Percentiles rank a stretch among this genome's conserved stretches.
phyloP scores from a whole-genome alignment of 2,113 vertebrate species.

The Paralichthys olivaceus region DNA sequence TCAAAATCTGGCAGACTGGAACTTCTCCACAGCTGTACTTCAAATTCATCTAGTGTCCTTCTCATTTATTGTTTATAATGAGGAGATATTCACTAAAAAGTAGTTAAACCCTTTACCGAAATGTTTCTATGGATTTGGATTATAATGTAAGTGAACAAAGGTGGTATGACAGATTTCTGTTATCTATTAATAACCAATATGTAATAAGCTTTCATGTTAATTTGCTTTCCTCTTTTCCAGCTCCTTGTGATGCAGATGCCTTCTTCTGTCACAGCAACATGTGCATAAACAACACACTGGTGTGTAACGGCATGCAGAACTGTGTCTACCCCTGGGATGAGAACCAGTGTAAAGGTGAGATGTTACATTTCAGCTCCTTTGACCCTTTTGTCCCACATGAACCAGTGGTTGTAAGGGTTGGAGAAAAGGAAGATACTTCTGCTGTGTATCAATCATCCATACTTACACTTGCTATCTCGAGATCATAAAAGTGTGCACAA shows the following conservation, averaged over 20 bases:
- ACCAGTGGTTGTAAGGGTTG: neutral
- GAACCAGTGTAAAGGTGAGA: conserved; percentile 98
- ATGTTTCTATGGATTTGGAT: neutral
- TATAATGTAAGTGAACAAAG: too few relatives aligned
- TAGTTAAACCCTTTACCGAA: neutral
- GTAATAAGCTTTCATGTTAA: neutral
- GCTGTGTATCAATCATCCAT: too few relatives aligned
- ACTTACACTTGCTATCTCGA: neutral
- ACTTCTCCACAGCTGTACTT: conserved; percentile 27
- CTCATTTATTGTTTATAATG: conserved; percentile 3
- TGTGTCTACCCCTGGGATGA: conserved; percentile 99
- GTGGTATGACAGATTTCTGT: too few relatives aligned
- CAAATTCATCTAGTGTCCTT: conserved; percentile 11
- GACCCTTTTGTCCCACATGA: neutral
- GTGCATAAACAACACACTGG: conserved; percentile 98
- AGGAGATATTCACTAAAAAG: conserved; percentile 3
- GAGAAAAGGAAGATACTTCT: neutral
- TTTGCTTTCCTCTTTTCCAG: conserved; percentile 75
- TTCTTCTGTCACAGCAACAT: conserved; percentile 99
- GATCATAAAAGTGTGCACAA: neutral
- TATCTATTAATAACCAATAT: neutral
- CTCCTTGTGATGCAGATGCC: conserved; percentile 94
- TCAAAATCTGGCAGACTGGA: conserved; percentile 42
- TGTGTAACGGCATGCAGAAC: conserved; percentile 98
- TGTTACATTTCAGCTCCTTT: neutral